Conservation (phyloP, 2,888 invertebrate genomes). For the Spicauda simplicius region DNA sequence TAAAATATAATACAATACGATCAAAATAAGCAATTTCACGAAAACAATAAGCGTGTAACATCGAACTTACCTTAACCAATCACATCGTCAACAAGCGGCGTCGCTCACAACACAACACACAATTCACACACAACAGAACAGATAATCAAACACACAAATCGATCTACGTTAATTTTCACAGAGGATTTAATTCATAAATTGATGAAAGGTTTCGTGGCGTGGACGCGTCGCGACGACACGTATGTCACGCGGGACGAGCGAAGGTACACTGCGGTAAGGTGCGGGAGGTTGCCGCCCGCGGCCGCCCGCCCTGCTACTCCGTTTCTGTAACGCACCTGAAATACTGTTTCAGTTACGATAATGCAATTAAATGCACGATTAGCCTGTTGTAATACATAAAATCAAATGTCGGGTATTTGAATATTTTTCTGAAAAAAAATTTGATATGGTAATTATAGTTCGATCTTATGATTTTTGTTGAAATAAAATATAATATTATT, state of each 20-base stretch:
- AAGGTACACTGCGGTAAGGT: conserved; percentile 63
- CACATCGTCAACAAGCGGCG: conserved; percentile 38
- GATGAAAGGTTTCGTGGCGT: conserved; percentile 38
- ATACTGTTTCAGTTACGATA: conserved; percentile 18
- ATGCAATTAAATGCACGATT: conserved; percentile 6
- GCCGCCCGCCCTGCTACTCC: conserved; percentile 57
- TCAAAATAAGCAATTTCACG: neutral
- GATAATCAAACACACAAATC: neutral
- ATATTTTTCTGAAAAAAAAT: too few species aligned
- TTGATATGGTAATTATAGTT: too few species aligned
- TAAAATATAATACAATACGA: too few species aligned
- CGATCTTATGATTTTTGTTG: too few species aligned
- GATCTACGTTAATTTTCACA: conserved; percentile 26
- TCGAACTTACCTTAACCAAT: conserved; percentile 47
- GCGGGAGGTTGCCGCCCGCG: conserved; percentile 46
- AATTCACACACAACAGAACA: conserved; percentile 39
- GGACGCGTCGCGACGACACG: conserved; percentile 38
- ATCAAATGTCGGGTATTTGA: too few species aligned
- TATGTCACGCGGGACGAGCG: conserved; percentile 42
- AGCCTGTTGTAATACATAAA: too few species aligned
- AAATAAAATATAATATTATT: too few species aligned
- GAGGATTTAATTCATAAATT: conserved; percentile 49
- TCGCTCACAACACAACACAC: conserved; percentile 43
- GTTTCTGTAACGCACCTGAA: conserved; percentile 33
- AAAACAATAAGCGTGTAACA: neutral